Evolutionary conservation across 1,140 invertebrate genomes (phyloP).

Genomic region (Atta colombica): DNA sequence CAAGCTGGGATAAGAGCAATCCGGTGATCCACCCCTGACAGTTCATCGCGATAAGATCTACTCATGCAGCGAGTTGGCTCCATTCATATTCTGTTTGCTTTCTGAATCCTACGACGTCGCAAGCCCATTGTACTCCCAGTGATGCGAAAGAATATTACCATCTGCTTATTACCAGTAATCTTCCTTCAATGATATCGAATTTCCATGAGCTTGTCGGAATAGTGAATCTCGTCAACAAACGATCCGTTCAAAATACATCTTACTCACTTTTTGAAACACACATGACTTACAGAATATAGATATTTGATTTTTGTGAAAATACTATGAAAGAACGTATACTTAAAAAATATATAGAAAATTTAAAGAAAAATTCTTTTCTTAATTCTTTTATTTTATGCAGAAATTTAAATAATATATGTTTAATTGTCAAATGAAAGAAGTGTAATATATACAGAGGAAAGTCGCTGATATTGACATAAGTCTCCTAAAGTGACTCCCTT

Average conservation of each 20-base stretch:
- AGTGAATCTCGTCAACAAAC: constrained; percentile 29
- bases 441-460: not conserved
- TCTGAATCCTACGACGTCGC: constrained; percentile 66
- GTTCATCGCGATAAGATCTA: constrained; percentile 81
- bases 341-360: not conserved
- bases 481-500: too few relatives aligned
- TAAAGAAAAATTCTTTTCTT: not conserved
- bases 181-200: constrained; percentile 78
- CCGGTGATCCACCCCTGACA: constrained; percentile 80
- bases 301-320: not conserved
- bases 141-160: constrained; percentile 79
- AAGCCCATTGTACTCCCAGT: constrained; percentile 72
- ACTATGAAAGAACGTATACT: not conserved
- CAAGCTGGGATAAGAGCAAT: constrained; percentile 82
- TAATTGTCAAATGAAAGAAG: not conserved
- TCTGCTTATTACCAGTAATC: constrained; percentile 83
- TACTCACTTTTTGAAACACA: not conserved
- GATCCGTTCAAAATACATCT: not conserved
- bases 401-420: too few relatives aligned
- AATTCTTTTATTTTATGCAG: too few relatives aligned
- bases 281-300: not conserved
- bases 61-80: constrained; percentile 73
- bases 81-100: constrained; percentile 81
- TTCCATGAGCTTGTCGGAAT: constrained; percentile 58
- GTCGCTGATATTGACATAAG: too few relatives aligned